Evolutionary conservation across 2,797 vertebrate species (phyloP).

Genomic region (Accipiter superciliosus): DNA sequence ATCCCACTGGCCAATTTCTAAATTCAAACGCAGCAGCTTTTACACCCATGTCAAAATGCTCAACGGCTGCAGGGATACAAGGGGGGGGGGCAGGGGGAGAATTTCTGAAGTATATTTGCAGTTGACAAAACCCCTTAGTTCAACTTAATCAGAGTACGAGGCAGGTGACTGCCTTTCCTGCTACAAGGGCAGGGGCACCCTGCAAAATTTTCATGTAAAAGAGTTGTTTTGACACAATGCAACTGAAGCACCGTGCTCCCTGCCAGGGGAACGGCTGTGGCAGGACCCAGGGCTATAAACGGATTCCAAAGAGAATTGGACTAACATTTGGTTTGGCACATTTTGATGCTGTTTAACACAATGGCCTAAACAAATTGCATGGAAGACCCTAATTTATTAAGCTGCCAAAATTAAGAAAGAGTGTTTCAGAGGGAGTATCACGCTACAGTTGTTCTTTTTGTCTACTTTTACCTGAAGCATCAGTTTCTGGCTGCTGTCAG

Average conservation of each 20-base stretch:
- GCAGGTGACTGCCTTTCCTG: not conserved
- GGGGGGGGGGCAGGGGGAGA: not conserved
- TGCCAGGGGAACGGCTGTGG: not conserved
- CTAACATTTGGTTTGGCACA: not conserved
- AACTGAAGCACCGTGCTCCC: rapidly evolving
- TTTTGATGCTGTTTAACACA: not conserved
- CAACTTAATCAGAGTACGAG: not conserved
- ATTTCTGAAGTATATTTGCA: not conserved
- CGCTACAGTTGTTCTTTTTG: not conserved
- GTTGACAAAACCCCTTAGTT: not conserved
- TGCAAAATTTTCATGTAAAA: not conserved
- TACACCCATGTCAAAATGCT: constrained; percentile 37
- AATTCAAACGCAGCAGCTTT: constrained; percentile 59
- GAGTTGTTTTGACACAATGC: not conserved
- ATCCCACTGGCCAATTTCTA: constrained; percentile 67
- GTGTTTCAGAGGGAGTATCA: not conserved
- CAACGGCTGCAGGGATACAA: not conserved
- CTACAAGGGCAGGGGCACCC: not conserved
- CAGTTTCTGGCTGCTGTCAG: not conserved
- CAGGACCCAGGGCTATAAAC: not conserved
- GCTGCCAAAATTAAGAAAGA: not conserved
- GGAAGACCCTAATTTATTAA: not conserved
- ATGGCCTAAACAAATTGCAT: not conserved
- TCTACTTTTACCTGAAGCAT: not conserved
- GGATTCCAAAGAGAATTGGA: not conserved